These are phyloP conservation scores for Thaumatotibia leucotreta DNA, from an alignment of 1,140 invertebrate species.

Conservation along the genomic window DNA sequence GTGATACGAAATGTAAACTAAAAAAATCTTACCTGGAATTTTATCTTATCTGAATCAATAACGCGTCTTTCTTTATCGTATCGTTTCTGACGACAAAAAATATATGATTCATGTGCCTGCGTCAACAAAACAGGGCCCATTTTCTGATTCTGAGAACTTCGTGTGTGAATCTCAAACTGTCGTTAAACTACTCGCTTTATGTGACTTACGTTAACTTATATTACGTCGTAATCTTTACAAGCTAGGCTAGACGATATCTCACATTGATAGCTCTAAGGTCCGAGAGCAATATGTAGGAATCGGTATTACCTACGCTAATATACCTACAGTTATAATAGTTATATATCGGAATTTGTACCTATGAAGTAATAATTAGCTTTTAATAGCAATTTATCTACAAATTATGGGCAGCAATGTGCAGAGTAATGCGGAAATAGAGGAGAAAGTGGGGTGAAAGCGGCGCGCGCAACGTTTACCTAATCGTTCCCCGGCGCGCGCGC, in stretches of 20 bases:
- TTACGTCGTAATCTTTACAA: neutral
- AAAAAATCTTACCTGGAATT: neutral
- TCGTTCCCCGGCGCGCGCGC: slow-evolving; percentile 31
- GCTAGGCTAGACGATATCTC: neutral
- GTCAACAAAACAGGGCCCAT: neutral
- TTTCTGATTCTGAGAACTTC: neutral
- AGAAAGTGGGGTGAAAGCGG: slow-evolving; percentile 73
- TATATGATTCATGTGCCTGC: neutral
- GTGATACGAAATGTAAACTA: neutral
- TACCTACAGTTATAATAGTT: too few species aligned
- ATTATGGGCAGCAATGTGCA: slow-evolving; percentile 24
- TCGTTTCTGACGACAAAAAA: neutral
- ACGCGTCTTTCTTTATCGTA: neutral
- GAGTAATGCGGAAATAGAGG: slow-evolving; percentile 58
- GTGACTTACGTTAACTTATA: neutral
- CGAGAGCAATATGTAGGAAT: too few species aligned
- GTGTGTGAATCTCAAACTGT: neutral
- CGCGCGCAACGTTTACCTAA: slow-evolving; percentile 67
- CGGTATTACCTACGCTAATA: too few species aligned
- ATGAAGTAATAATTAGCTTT: neutral
- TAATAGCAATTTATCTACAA: slow-evolving; percentile 18
- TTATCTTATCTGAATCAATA: neutral
- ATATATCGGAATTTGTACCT: neutral
- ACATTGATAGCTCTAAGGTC: neutral
- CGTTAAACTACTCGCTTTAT: neutral